phyloP scores from a whole-genome alignment of 2,797 vertebrate genomes.

The Ptychobarbus kaznakovi region DNA sequence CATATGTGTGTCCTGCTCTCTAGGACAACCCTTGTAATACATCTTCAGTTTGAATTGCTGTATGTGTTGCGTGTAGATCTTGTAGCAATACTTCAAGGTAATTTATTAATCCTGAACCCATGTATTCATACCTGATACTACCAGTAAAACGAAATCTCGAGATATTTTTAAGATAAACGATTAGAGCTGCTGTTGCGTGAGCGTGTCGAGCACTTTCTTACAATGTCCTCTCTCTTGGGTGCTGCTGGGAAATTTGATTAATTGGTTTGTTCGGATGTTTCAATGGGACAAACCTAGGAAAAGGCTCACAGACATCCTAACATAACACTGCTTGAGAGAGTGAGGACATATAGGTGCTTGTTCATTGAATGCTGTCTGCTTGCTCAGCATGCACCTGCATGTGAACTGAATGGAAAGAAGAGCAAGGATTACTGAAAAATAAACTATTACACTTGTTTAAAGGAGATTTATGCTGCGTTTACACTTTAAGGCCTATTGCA shows the following conservation, averaged over 20 bases:
- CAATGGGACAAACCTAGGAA: neutral
- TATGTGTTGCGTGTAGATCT: neutral
- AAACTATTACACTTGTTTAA: neutral
- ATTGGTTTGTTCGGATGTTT: neutral
- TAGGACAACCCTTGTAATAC: slow-evolving; percentile 63
- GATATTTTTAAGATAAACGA: neutral
- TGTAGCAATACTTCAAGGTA: neutral
- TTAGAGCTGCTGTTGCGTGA: neutral
- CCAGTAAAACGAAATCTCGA: neutral
- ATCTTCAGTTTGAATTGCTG: neutral
- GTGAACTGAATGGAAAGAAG: slow-evolving; percentile 3
- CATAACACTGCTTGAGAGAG: neutral
- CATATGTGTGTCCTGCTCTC: slow-evolving; percentile 59
- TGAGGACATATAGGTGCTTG: neutral
- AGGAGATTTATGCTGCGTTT: neutral
- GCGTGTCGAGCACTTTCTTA: neutral
- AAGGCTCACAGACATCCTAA: neutral
- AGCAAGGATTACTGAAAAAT: neutral
- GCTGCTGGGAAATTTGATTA: slow-evolving; percentile 2
- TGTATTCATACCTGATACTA: neutral
- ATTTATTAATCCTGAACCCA: neutral
- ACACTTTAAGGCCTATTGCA: neutral
- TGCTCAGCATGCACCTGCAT: slow-evolving; percentile 39
- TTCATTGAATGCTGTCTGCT: neutral
- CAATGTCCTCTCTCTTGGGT: neutral